Evolutionary conservation across 1,140 invertebrate species (phyloP).

Genomic region (Centruroides sculpturatus): DNA sequence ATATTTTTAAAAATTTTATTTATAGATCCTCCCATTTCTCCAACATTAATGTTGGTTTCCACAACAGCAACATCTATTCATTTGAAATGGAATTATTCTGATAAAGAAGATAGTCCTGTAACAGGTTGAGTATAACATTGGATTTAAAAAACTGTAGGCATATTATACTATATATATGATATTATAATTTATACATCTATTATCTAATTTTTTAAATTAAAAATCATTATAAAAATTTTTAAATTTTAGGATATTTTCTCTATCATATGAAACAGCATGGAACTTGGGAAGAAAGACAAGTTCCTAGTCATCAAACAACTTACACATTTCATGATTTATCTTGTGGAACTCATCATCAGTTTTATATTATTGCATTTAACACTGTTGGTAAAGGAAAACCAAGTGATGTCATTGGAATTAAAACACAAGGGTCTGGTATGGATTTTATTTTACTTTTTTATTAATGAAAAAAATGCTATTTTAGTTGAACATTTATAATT

Average conservation of each 20-base stretch:
- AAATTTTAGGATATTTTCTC: constrained; percentile 16
- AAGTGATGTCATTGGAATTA: constrained; percentile 34
- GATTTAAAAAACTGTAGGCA: too few species aligned
- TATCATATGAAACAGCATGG: constrained; percentile 17
- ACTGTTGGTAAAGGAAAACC: constrained; percentile 32
- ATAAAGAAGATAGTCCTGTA: constrained; percentile 4
- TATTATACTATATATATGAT: too few species aligned
- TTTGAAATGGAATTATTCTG: constrained; percentile 14
- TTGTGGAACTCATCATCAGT: constrained; percentile 28
- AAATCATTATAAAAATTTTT: too few species aligned
- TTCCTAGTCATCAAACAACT: constrained; percentile 16
- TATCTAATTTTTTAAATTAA: too few species aligned
- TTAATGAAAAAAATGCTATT: too few species aligned
- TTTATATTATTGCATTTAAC: constrained; percentile 31
- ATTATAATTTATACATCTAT: too few species aligned
- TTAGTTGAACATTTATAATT: too few species aligned
- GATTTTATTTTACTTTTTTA: not conserved
- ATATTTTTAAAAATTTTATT: not conserved
- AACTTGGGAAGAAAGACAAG: constrained; percentile 19
- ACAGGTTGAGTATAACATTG: too few species aligned
- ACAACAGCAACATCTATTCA: constrained; percentile 16
- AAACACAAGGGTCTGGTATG: constrained; percentile 41
- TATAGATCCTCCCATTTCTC: constrained; percentile 19
- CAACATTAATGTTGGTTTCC: constrained; percentile 14
- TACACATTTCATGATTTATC: constrained; percentile 26